These are phyloP conservation scores for Burhinus bistriatus DNA, from an alignment of 2,113 vertebrate genomes.

Conservation along the genomic window DNA sequence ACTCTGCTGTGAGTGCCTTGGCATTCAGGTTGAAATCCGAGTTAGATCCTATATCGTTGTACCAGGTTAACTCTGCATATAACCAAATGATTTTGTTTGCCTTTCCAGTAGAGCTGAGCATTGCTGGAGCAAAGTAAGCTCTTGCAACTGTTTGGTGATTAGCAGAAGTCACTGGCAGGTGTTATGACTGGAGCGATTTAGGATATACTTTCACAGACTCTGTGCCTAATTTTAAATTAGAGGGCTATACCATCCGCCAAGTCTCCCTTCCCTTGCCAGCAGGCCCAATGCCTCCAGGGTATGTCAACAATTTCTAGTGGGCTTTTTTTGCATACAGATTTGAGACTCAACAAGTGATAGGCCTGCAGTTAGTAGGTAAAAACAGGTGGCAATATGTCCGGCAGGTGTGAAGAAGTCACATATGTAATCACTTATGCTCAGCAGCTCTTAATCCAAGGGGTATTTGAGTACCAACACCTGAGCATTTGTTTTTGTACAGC, in stretches of 20 bases:
- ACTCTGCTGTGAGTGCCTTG: neutral
- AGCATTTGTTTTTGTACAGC: neutral
- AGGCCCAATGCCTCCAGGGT: neutral
- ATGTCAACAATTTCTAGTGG: neutral
- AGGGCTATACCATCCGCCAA: neutral
- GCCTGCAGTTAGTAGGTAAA: neutral
- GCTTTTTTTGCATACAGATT: neutral
- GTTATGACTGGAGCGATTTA: neutral
- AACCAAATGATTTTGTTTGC: neutral
- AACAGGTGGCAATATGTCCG: neutral
- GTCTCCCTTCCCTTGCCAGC: neutral
- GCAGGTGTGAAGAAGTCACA: neutral
- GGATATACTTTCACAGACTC: neutral
- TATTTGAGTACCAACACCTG: neutral
- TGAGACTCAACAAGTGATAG: neutral
- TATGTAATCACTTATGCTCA: neutral
- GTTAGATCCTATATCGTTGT: neutral
- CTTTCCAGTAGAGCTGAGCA: neutral
- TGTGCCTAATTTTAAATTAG: neutral
- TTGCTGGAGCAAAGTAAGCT: neutral
- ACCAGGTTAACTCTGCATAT: neutral
- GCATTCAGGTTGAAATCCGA: neutral
- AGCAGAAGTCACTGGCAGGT: neutral
- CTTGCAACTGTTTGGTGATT: neutral
- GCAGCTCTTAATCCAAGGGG: neutral